Conservation (phyloP, 2,113 vertebrate species). For the Sus scrofa region T2T-Sscrofa CM000819.6:19081501-19082000, state of each 20-base stretch:
- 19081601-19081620: background rate
- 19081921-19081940: background rate
- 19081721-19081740: background rate
- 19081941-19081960: background rate
- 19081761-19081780: background rate
- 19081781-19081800: slow-evolving; percentile 8
- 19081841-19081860: background rate
- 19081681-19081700: background rate
- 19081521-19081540: no score
- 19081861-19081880: background rate
- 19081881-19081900: background rate
- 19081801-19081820: background rate
- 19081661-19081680: background rate
- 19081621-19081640: background rate
- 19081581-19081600: no score
- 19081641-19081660: background rate
- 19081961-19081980: background rate
- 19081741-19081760: background rate
- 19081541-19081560: no score
- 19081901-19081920: background rate
- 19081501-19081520: no score
- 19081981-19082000: background rate
- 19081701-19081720: background rate
- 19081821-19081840: background rate
- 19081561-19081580: no score